Conservation (phyloP, 2,888 invertebrate species). For the Trichogramma dendrolimi region DNA sequence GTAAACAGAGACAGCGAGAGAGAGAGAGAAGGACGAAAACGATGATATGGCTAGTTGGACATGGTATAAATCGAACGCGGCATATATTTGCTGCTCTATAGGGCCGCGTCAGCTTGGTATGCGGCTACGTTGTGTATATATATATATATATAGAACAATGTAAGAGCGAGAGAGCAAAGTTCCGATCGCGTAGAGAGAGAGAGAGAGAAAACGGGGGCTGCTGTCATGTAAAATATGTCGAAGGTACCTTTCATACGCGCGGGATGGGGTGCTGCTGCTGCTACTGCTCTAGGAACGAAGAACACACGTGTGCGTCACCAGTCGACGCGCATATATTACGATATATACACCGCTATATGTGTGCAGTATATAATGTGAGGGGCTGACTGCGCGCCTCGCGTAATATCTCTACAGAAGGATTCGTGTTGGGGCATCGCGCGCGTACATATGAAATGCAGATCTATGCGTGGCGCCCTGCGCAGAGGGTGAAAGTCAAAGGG, state of each 20-base stretch:
- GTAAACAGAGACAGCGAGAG: constrained; percentile 34
- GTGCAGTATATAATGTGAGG: too few relatives aligned
- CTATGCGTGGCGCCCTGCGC: too few relatives aligned
- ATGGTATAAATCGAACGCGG: constrained; percentile 32
- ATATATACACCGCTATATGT: too few relatives aligned
- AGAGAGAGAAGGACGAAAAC: constrained; percentile 5
- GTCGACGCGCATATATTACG: neutral
- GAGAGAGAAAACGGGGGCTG: constrained; percentile 31
- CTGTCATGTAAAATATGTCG: constrained; percentile 46
- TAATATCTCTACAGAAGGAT: too few relatives aligned
- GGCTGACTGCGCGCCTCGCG: too few relatives aligned
- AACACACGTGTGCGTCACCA: constrained; percentile 45
- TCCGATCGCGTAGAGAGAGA: constrained; percentile 33
- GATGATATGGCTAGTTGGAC: constrained; percentile 52
- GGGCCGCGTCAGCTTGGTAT: constrained; percentile 38
- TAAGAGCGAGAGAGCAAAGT: constrained; percentile 16
- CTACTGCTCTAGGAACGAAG: constrained; percentile 8
- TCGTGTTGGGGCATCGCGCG: too few relatives aligned
- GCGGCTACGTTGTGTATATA: constrained; percentile 37
- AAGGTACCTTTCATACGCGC: neutral
- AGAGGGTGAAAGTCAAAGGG: too few relatives aligned
- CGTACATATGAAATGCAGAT: too few relatives aligned
- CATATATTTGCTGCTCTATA: too few relatives aligned
- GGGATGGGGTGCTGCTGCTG: neutral
- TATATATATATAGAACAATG: constrained; percentile 7